A percentile compares a stretch with the other conserved stretches of the same genome.
These are phyloP conservation scores for Mechanitis mazaeus DNA, from an alignment of 2,888 invertebrate genomes.

Conservation along the genomic window DNA sequence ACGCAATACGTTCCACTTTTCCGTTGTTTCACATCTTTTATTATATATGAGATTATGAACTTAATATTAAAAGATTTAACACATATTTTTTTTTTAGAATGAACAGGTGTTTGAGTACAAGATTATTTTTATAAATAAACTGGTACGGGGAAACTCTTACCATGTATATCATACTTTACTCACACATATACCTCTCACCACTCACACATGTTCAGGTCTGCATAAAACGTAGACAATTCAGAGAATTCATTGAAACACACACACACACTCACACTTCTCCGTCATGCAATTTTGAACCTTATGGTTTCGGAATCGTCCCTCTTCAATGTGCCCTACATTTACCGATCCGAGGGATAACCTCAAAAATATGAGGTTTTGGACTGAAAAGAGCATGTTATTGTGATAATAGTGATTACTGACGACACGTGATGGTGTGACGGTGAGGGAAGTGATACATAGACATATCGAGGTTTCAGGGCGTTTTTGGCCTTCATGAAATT, in stretches of 20 bases:
- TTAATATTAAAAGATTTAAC: no score
- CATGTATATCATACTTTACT: constrained; percentile 38
- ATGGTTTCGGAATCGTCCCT: constrained; percentile 38
- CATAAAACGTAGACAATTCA: constrained; percentile 20
- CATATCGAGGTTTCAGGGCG: background rate
- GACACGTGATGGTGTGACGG: constrained; percentile 6
- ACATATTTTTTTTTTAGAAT: no score
- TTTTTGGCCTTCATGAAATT: background rate
- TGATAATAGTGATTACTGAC: constrained; percentile 20
- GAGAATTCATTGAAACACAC: constrained; percentile 35
- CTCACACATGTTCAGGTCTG: constrained; percentile 29
- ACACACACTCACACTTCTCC: constrained; percentile 41
- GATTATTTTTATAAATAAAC: no score
- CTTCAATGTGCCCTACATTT: constrained; percentile 65
- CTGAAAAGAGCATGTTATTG: constrained; percentile 43
- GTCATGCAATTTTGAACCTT: constrained; percentile 55
- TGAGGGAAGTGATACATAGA: background rate
- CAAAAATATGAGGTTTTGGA: constrained; percentile 58
- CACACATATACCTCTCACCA: constrained; percentile 42
- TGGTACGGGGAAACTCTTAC: constrained; percentile 32
- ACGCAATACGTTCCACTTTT: no score
- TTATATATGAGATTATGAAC: no score
- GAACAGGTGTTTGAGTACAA: no score
- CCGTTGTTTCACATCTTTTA: no score
- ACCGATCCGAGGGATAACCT: constrained; percentile 68